Conservation (phyloP, 2,888 invertebrate species). For the Thyatira batis region DNA sequence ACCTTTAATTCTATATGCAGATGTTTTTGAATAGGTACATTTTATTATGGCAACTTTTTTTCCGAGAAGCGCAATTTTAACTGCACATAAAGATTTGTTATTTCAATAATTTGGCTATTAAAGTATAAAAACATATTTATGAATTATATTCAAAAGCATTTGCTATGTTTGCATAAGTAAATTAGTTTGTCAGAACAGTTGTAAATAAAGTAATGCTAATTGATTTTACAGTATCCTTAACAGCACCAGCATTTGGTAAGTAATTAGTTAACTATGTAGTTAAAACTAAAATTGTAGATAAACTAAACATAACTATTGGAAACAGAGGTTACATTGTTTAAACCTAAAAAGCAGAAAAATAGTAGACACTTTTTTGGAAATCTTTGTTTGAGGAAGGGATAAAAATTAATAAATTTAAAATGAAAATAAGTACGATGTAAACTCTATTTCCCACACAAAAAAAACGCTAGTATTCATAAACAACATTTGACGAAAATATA, state of each 20-base stretch:
- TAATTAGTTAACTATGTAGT: background rate
- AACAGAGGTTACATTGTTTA: too few relatives aligned
- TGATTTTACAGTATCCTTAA: background rate
- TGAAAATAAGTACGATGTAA: background rate
- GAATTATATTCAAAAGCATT: background rate
- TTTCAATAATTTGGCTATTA: too few relatives aligned
- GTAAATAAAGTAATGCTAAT: background rate
- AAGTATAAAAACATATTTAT: too few relatives aligned
- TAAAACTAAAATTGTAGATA: background rate
- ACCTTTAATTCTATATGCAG: constrained; percentile 7
- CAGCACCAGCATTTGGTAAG: background rate
- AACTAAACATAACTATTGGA: background rate
- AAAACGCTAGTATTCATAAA: too few relatives aligned
- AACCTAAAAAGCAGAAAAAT: too few relatives aligned
- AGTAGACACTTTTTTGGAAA: too few relatives aligned
- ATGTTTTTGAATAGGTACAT: constrained; percentile 22
- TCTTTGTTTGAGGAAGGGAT: too few relatives aligned
- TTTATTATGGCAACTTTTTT: too few relatives aligned
- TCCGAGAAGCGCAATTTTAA: too few relatives aligned
- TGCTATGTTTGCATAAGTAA: background rate
- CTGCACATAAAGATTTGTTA: too few relatives aligned
- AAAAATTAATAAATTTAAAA: too few relatives aligned
- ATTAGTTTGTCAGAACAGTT: background rate
- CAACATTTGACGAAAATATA: too few relatives aligned
- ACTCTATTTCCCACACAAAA: background rate